Conservation (phyloP, 2,797 vertebrate species). For the Oreonectes daqikongensis region DNA sequence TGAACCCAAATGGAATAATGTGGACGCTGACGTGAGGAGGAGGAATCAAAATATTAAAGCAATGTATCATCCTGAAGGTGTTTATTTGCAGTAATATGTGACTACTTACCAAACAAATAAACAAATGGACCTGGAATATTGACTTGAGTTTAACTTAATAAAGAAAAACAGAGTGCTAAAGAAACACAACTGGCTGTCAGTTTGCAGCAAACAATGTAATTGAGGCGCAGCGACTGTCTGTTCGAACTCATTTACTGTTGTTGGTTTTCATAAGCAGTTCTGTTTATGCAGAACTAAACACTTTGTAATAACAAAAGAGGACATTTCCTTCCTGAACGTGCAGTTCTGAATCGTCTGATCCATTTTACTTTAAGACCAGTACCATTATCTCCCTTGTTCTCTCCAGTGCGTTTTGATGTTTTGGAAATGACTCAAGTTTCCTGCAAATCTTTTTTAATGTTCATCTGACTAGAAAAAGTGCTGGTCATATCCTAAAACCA, state of each 20-base stretch:
- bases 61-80: no score
- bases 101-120: no score
- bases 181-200: no score
- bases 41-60: no score
- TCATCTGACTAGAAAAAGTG: constrained; percentile 6
- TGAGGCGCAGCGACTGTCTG: not conserved
- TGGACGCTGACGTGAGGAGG: no score
- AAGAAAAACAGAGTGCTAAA: no score
- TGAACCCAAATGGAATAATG: no score
- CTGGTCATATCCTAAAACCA: constrained; percentile 12
- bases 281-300: not conserved
- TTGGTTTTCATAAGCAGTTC: constrained; percentile 4
- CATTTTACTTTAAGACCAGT: constrained; percentile 26
- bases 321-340: not conserved
- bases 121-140: no score
- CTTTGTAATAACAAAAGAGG: constrained; percentile 8
- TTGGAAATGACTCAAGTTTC: not conserved
- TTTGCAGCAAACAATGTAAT: no score
- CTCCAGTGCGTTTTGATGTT: not conserved
- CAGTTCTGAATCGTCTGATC: not conserved
- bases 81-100: no score
- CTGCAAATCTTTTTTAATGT: constrained; percentile 3
- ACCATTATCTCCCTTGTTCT: constrained; percentile 1
- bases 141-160: no score
- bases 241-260: not conserved